Conservation (phyloP, 2,888 invertebrate genomes). For the Aspidiotus destructor region DNA sequence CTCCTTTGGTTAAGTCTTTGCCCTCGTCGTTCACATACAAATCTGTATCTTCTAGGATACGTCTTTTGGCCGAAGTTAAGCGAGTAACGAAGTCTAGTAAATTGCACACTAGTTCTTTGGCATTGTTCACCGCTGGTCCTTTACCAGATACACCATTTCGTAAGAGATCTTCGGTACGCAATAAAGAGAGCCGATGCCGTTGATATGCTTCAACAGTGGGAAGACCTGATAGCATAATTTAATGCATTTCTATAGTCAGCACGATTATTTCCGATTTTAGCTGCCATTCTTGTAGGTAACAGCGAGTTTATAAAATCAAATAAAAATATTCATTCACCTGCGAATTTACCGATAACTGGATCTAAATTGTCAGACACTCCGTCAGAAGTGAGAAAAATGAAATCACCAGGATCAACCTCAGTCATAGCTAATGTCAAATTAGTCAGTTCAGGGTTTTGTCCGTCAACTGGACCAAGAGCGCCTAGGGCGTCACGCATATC, state of each 20-base stretch:
- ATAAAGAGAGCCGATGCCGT: constrained; percentile 61
- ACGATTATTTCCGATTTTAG: background rate
- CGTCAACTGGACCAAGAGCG: constrained; percentile 78
- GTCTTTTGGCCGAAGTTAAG: constrained; percentile 70
- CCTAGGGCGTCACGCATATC: constrained; percentile 84
- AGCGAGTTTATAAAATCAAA: background rate
- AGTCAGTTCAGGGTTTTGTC: constrained; percentile 70
- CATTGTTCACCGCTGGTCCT: constrained; percentile 52
- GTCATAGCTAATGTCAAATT: constrained; percentile 79
- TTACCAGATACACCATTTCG: constrained; percentile 56
- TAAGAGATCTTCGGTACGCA: constrained; percentile 65
- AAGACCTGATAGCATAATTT: constrained; percentile 41
- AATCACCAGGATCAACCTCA: constrained; percentile 65
- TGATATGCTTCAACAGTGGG: constrained; percentile 64
- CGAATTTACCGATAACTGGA: constrained; percentile 81
- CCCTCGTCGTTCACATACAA: constrained; percentile 52
- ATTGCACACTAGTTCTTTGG: constrained; percentile 58
- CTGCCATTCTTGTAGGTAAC: background rate
- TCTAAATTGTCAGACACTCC: constrained; percentile 86
- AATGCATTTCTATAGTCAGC: background rate
- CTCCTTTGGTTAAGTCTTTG: constrained; percentile 50
- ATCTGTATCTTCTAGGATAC: constrained; percentile 70
- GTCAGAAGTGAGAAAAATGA: constrained; percentile 80
- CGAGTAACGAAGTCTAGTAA: constrained; percentile 64
- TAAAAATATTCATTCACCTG: constrained; percentile 44